Percentiles rank a stretch among this genome's conserved stretches.
These are phyloP conservation scores for Drosophila triauraria DNA, from an alignment of 1,140 invertebrate species.

Conservation along the genomic window DNA sequence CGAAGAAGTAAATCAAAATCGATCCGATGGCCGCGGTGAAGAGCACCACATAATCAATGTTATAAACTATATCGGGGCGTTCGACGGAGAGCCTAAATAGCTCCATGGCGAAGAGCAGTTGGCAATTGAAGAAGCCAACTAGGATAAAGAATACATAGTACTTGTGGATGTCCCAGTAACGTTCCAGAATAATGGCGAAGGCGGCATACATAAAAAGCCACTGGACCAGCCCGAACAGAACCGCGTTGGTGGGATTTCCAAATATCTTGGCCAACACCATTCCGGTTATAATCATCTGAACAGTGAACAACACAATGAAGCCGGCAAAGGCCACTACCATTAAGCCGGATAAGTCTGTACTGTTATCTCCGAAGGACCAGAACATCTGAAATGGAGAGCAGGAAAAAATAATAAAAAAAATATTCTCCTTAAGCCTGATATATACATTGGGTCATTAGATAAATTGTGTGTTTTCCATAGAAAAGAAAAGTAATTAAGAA, in stretches of 20 bases:
- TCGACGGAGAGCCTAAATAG: slow-evolving; percentile 37
- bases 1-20: slow-evolving; percentile 16
- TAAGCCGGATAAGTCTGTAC: background rate
- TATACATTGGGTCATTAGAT: too few relatives aligned
- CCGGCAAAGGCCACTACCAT: slow-evolving; percentile 14
- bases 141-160: slow-evolving; percentile 53
- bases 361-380: slow-evolving; percentile 13
- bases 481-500: too few relatives aligned
- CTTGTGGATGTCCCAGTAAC: slow-evolving; percentile 49
- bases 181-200: slow-evolving; percentile 56
- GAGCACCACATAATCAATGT: slow-evolving; percentile 31
- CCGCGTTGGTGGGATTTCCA: slow-evolving; percentile 39
- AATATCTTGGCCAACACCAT: slow-evolving; percentile 63
- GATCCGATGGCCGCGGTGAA: slow-evolving; percentile 27
- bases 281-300: slow-evolving; percentile 56
- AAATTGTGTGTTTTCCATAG: too few relatives aligned
- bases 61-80: background rate
- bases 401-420: slow-evolving; percentile 5
- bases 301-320: slow-evolving; percentile 48
- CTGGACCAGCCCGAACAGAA: slow-evolving; percentile 50
- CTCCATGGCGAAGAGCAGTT: slow-evolving; percentile 57
- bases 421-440: background rate
- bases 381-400: slow-evolving; percentile 27
- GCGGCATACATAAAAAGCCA: slow-evolving; percentile 70
- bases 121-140: slow-evolving; percentile 63